phyloP scores from a whole-genome alignment of 2,797 vertebrate genomes.

The Ciconia nigra region DNA sequence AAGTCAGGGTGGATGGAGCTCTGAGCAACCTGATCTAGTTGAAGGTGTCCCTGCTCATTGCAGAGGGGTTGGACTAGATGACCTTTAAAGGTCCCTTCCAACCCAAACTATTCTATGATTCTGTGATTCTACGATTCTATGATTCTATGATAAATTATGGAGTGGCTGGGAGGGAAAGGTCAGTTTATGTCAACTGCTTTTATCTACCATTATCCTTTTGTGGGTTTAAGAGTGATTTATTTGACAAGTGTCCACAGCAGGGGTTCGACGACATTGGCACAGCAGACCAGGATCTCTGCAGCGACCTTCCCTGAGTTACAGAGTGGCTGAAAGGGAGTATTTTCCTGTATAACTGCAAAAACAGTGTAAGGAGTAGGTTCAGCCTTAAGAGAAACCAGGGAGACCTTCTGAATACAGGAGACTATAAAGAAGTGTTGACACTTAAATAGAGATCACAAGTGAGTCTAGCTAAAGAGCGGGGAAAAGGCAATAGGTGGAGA shows the following conservation, averaged over 20 bases:
- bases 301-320: not conserved
- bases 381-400: not conserved
- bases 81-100: not conserved
- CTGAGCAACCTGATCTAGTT: not conserved
- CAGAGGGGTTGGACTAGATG: too few relatives aligned
- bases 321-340: not conserved
- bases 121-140: not conserved
- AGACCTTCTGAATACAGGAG: not conserved
- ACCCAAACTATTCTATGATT: not conserved
- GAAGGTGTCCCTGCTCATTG: not conserved
- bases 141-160: not conserved
- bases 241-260: not conserved
- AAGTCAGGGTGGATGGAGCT: accelerated
- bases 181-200: not conserved
- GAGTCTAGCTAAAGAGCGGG: not conserved
- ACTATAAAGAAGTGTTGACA: not conserved
- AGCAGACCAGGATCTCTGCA: not conserved
- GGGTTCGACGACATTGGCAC: not conserved
- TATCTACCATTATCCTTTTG: not conserved
- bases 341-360: not conserved
- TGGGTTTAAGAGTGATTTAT: not conserved
- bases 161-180: not conserved
- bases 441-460: not conserved
- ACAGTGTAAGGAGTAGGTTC: not conserved
- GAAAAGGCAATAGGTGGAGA: not conserved